Conservation (phyloP, 2,113 vertebrate species). For the Urocynchramus pylzowi region DNA sequence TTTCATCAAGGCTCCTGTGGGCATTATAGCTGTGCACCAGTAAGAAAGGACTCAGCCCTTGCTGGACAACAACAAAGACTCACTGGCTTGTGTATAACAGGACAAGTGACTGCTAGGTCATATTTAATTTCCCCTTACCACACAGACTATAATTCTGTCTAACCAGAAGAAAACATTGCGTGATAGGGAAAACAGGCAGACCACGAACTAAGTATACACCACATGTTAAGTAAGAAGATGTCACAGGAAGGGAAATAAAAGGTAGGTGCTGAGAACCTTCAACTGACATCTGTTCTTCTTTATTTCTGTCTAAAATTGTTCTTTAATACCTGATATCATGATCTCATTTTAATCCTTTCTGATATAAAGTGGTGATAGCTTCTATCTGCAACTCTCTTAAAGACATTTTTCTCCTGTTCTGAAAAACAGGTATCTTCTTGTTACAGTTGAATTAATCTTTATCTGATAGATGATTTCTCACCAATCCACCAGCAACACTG, state of each 20-base stretch:
- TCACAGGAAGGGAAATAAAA: neutral
- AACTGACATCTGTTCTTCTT: neutral
- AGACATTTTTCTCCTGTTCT: slow-evolving; percentile 51
- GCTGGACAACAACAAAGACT: neutral
- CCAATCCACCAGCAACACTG: neutral
- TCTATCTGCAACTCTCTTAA: slow-evolving; percentile 29
- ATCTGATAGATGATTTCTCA: slow-evolving; percentile 48
- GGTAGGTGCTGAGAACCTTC: neutral
- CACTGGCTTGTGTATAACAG: neutral
- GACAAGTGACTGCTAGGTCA: slow-evolving; percentile 36
- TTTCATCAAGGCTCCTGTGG: slow-evolving; percentile 1
- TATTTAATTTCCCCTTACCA: slow-evolving; percentile 18
- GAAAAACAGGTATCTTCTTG: slow-evolving; percentile 71
- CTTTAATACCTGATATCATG: slow-evolving; percentile 54
- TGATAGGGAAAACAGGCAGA: slow-evolving; percentile 27
- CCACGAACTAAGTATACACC: neutral
- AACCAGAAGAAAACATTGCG: slow-evolving; percentile 35
- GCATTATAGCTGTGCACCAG: neutral
- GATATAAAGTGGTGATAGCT: slow-evolving; percentile 64
- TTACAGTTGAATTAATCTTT: slow-evolving; percentile 69
- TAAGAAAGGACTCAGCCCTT: neutral
- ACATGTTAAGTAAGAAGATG: slow-evolving; percentile 52
- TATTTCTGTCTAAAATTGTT: slow-evolving; percentile 40
- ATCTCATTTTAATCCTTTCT: slow-evolving; percentile 63
- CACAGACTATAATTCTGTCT: slow-evolving; percentile 11